Evolutionary conservation across 2,797 vertebrate genomes (phyloP).

Genomic region (Chloroceryle amazona): DNA sequence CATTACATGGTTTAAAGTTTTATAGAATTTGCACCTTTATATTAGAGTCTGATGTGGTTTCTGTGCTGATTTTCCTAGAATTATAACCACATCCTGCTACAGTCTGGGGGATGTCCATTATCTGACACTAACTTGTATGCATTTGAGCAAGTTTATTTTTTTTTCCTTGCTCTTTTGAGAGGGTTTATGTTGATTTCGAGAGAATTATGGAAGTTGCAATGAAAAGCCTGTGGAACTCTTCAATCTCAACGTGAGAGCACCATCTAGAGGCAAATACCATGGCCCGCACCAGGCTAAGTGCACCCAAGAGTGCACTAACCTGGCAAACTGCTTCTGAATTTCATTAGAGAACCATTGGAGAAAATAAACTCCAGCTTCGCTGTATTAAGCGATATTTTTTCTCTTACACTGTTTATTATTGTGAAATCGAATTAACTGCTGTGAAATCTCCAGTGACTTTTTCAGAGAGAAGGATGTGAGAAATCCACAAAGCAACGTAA

Average conservation of each 20-base stretch:
- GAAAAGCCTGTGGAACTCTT: not conserved
- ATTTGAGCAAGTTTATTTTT: not conserved
- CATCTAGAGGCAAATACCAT: slow-evolving; percentile 33
- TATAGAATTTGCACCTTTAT: not conserved
- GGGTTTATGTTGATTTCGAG: not conserved
- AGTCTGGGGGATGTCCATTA: not conserved
- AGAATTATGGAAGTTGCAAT: not conserved
- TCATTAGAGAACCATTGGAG: not conserved
- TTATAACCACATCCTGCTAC: not conserved
- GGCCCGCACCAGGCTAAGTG: not conserved
- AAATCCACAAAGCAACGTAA: not conserved
- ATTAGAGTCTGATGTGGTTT: not conserved
- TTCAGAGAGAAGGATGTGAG: not conserved
- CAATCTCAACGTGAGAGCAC: not conserved
- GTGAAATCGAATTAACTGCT: not conserved
- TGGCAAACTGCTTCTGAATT: not conserved
- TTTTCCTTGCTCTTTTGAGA: not conserved
- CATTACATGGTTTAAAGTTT: not conserved
- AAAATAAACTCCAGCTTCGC: not conserved
- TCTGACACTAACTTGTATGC: not conserved
- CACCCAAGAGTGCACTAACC: fast-evolving
- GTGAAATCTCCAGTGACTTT: not conserved
- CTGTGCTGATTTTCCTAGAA: not conserved
- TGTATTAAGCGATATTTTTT: not conserved
- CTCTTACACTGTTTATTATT: not conserved